Evolutionary conservation across 2,113 vertebrate genomes (phyloP), one percentile per base, ranked within the genome.

Genomic region (Syngnathus typhle): DNA sequence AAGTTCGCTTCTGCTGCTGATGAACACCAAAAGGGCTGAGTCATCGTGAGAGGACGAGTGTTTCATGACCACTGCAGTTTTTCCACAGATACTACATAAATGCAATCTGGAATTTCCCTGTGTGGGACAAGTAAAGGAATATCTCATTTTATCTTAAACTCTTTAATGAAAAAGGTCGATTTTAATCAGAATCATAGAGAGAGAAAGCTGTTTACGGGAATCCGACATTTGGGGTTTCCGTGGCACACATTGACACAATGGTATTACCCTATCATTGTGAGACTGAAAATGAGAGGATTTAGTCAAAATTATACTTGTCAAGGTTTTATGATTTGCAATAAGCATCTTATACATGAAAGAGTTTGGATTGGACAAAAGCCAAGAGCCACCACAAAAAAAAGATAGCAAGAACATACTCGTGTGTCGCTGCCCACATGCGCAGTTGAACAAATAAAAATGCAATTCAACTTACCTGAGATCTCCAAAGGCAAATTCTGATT

Each of bases 131-230:
- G 27, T 32, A 32, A 32, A 32, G 27, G 27, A 32, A 32, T 32
- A 32, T 32, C 27, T 32, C 27, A 32, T 32, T 3, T 32, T 32
- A 32, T 32, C 27, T 32, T 32, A 32, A 32, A 3, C 27, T 32
- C 27, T 32, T 55, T 63, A 73, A 61, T 49, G 15, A 21, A 63
- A 41, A 61, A 75, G 72, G 84, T 76, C 80, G 67, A 73, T 52
- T 44, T 32, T 43, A 69, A 68, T 62, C 67, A 76, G 51, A 67
- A 54, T 1, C 15, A n/a, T 68, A 67, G 47, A 72, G 56, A 78
- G 66, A 78, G 67, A 89, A 89, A 89, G 16, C 75, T 80, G 63
- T 77, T 90, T 89, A 90, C 87, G 86, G 87, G 87, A 90, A 91
- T 83, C 68, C 60, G 70, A 61, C 75, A 44, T 71, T 62, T 44